phyloP scores from a whole-genome alignment of 2,888 invertebrate species.

The Trichopoda pennipes region DNA sequence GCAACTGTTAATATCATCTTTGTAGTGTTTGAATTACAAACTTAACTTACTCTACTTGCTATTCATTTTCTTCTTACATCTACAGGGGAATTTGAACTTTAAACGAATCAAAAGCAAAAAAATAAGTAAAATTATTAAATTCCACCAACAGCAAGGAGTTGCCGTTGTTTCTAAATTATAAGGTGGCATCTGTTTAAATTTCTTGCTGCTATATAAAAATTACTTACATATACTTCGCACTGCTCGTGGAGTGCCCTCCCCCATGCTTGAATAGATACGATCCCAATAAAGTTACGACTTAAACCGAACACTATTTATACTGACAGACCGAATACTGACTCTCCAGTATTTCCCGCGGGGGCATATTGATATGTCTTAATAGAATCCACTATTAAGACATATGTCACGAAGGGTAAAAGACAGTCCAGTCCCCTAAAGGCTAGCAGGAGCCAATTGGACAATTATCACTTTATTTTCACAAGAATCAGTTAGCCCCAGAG shows the following conservation, averaged over 20 bases:
- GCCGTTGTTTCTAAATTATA: conserved; percentile 46
- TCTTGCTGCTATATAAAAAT: not conserved
- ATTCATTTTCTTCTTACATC: not conserved
- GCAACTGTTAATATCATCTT: not conserved
- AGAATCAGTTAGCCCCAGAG: no score
- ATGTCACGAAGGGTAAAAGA: no score
- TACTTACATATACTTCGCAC: not conserved
- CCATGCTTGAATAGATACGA: no score
- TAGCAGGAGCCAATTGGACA: no score
- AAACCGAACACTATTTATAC: no score
- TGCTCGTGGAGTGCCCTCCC: conserved; percentile 53
- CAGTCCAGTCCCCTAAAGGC: no score
- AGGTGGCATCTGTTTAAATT: conserved; percentile 42
- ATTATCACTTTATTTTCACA: no score
- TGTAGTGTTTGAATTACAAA: not conserved
- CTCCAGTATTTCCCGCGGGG: no score
- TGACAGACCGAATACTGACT: no score
- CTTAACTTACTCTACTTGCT: not conserved
- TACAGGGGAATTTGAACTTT: not conserved
- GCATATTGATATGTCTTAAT: no score
- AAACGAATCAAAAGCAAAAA: not conserved
- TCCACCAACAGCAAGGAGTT: conserved; percentile 41
- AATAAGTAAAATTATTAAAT: conserved; percentile 3
- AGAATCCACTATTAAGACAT: no score
- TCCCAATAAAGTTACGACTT: no score